Evolutionary conservation across 2,797 vertebrate species (phyloP).

Genomic region (Crocodylus rhombifer): DNA sequence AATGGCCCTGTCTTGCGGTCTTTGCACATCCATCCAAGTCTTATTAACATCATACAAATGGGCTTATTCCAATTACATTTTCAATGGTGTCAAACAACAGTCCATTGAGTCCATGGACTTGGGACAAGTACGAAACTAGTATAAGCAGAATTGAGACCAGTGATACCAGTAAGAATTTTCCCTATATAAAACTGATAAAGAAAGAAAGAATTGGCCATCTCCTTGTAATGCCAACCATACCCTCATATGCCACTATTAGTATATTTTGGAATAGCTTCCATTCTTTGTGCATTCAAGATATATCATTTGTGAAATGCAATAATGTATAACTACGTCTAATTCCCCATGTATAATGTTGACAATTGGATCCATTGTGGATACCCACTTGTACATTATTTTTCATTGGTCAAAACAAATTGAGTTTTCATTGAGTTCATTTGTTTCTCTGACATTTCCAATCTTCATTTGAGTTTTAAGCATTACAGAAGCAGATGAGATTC

Average conservation of each 20-base stretch:
- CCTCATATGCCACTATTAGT: neutral
- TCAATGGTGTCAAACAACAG: too few relatives aligned
- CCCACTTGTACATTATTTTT: neutral
- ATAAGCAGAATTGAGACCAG: too few relatives aligned
- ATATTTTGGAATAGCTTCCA: neutral
- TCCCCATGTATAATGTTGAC: neutral
- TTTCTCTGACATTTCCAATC: constrained; percentile 19
- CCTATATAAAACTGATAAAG: neutral
- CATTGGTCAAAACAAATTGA: neutral
- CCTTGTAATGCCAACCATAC: neutral
- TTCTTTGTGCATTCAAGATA: neutral
- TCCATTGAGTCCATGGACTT: too few relatives aligned
- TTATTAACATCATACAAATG: too few relatives aligned
- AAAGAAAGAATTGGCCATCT: neutral
- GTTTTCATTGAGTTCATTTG: constrained; percentile 22
- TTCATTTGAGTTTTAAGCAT: constrained; percentile 46
- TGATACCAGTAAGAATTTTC: neutral
- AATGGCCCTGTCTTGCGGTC: too few relatives aligned
- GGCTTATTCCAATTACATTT: too few relatives aligned
- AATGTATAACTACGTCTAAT: neutral
- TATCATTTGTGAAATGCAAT: neutral
- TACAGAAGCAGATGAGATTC: constrained; percentile 8
- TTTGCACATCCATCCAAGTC: too few relatives aligned
- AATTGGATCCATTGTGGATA: neutral
- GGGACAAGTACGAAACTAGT: too few relatives aligned